Base-by-base conservation (phyloP, 1,140 invertebrate genomes). In the Myzus persicae region DNA sequence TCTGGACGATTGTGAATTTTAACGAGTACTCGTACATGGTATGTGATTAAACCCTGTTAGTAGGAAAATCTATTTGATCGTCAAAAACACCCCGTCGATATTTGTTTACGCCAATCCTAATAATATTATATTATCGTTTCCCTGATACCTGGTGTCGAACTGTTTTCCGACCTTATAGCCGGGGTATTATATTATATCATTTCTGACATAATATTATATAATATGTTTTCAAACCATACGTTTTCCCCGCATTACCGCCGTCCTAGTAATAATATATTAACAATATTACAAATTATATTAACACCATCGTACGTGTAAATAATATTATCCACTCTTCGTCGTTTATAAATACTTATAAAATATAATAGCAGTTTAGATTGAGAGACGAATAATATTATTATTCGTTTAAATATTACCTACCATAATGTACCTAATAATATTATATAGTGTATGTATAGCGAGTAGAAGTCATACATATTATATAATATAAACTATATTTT, bases 211-310 rank as follows among this genome's bases (percentile, higher is more conserved):
- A n/a, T 76, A n/a, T n/a, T 18, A 6, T n/a, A n/a, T n/a, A 5
- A 6, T n/a, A n/a, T 24, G 48, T 51, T 51, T 76, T 18, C 20
- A 18, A n/a, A 76, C 59, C 59, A n/a, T n/a, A n/a, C 14, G 11
- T 76, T 18, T 76, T 67, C n/a, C n/a, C 31, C 0, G 4, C 20
- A 76, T n/a, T 18, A 18, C 31, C 31, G 31, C 11, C 31, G 59
- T 76, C 59, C 31, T n/a, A 14, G 59, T 76, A 31, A 51, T 76
- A n/a, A n/a, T n/a, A 76, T n/a, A n/a, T n/a, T n/a, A 51, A 51
- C 24, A n/a, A 76, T 76, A n/a, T 76, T 76, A 76, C n/a, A 76
- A 76, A 76, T n/a, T 76, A 76, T n/a, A 76, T 76, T 76, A 76
- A 76, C 59, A n/a, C 59, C 31, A 76, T 18, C 31, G 31, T 82